Percentiles rank a stretch among this genome's conserved stretches.
Evolutionary conservation across 1,140 invertebrate genomes (phyloP).

Genomic region (Drosophila setifemur): DNA sequence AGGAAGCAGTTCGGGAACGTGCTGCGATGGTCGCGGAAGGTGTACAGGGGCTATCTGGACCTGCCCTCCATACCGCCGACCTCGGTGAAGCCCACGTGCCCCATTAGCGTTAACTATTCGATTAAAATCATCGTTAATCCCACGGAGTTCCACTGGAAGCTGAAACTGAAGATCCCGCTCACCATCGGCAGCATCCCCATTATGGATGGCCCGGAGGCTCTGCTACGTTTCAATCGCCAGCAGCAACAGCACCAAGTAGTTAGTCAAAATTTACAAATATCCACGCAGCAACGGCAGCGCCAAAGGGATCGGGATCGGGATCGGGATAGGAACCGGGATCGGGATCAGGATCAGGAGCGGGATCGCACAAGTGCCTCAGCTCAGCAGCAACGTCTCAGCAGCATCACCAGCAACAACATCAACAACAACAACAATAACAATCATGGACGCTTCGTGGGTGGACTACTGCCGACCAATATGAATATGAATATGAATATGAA

Average conservation of each 20-base stretch:
- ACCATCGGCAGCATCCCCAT: conserved; percentile 85
- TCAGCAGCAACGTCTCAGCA: conserved; percentile 44
- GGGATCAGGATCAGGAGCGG: not conserved
- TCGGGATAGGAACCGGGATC: not conserved
- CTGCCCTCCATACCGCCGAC: conserved; percentile 88
- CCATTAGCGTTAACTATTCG: conserved; percentile 88
- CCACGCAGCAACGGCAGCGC: conserved; percentile 42
- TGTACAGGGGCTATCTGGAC: conserved; percentile 83
- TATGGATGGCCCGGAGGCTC: conserved; percentile 67
- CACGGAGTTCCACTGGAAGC: conserved; percentile 83
- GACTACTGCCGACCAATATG: conserved; percentile 62
- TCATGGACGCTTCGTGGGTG: conserved; percentile 44
- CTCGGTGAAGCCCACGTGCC: conserved; percentile 87
- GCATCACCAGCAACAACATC: conserved; percentile 26
- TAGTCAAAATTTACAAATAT: conserved; percentile 76
- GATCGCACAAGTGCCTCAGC: conserved; percentile 25
- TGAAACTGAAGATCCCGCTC: conserved; percentile 83
- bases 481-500: conserved; percentile 48
- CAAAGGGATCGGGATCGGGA: conserved; percentile 6
- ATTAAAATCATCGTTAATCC: conserved; percentile 85
- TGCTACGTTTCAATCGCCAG: conserved; percentile 66
- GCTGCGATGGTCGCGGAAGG: conserved; percentile 82
- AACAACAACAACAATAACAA: conserved; percentile 43
- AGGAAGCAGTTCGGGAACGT: conserved; percentile 84
- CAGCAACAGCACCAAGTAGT: conserved; percentile 76